Conservation (phyloP, 2,113 vertebrate genomes). For the Dicerorhinus sumatrensis region DNA sequence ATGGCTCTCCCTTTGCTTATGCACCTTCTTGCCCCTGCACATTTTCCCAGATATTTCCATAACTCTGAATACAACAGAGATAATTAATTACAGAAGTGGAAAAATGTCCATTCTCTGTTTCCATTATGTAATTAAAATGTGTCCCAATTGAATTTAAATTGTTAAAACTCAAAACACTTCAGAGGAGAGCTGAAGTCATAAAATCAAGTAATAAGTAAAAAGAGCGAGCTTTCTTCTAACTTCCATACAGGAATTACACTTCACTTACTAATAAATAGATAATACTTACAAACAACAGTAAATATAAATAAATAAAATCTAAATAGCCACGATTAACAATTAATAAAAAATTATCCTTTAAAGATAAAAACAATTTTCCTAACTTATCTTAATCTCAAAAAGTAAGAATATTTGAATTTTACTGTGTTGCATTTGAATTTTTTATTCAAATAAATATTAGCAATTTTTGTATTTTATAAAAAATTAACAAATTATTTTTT, state of each 20-base stretch:
- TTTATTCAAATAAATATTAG: not conserved
- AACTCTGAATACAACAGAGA: not conserved
- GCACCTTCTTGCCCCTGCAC: not conserved
- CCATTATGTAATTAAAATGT: not conserved
- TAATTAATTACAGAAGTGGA: not conserved
- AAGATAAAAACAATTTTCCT: not conserved
- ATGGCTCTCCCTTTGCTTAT: not conserved
- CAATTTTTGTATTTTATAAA: not conserved
- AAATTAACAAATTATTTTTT: not conserved
- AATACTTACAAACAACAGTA: not conserved
- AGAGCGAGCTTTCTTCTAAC: not conserved
- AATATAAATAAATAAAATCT: not conserved
- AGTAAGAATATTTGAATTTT: not conserved
- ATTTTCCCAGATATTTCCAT: not conserved
- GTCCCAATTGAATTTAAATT: not conserved
- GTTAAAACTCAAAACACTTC: not conserved
- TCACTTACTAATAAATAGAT: not conserved
- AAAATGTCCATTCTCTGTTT: not conserved
- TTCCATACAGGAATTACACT: not conserved
- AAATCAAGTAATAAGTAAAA: not conserved
- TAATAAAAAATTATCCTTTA: not conserved
- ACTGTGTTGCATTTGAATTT: not conserved
- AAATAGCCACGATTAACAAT: not conserved
- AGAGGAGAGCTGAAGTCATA: not conserved
- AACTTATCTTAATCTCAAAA: constrained; percentile 12